Conservation (phyloP, 2,797 vertebrate genomes). For the Sorex maritimensis region DNA sequence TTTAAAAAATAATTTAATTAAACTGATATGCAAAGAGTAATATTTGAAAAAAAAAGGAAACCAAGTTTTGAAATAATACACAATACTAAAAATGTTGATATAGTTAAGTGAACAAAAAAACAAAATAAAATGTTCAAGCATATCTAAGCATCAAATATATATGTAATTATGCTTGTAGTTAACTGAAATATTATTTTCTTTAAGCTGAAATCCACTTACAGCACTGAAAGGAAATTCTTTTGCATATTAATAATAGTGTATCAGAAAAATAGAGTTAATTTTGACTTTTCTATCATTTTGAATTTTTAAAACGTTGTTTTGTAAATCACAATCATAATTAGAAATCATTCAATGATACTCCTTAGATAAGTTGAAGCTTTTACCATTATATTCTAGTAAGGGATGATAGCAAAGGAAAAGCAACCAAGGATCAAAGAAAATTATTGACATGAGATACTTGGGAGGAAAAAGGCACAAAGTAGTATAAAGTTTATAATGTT, state of each 20-base stretch:
- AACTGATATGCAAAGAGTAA: conserved; percentile 25
- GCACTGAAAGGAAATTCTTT: background rate
- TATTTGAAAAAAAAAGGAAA: conserved; percentile 50
- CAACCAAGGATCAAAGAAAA: background rate
- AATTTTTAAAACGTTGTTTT: conserved; percentile 11
- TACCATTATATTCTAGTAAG: background rate
- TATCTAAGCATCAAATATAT: background rate
- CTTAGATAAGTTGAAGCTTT: background rate
- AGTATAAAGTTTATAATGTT: background rate
- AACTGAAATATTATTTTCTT: background rate
- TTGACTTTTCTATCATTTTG: background rate
- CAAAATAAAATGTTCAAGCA: background rate
- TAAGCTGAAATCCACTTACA: background rate
- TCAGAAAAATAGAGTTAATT: conserved; percentile 19
- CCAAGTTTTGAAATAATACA: conserved; percentile 55
- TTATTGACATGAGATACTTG: background rate
- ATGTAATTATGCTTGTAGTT: background rate
- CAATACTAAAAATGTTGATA: conserved; percentile 21
- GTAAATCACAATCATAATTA: background rate
- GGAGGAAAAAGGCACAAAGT: background rate
- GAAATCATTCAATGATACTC: background rate
- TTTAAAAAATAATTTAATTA: conserved; percentile 24
- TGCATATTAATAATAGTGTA: background rate
- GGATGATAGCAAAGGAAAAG: background rate
- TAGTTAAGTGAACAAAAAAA: background rate